A percentile compares a stretch with the other conserved stretches of the same genome.
Conservation (phyloP, 2,113 vertebrate genomes). For the Silurus asotus region DNA sequence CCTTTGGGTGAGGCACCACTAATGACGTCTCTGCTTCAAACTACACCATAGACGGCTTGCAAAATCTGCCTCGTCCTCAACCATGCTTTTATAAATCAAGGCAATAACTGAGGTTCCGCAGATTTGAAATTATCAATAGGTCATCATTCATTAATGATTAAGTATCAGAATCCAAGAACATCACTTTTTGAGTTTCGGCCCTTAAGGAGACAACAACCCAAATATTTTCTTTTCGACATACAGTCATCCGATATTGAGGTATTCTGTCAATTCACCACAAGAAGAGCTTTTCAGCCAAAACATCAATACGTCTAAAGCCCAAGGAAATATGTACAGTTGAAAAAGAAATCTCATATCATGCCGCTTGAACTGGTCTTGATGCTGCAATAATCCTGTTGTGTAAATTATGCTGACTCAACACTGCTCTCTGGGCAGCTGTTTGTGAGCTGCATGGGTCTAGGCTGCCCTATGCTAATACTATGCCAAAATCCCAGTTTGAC, state of each 20-base stretch:
- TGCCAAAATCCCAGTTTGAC: slow-evolving; percentile 2
- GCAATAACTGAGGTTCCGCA: not conserved
- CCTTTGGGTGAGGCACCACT: slow-evolving; percentile 36
- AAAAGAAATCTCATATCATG: slow-evolving; percentile 19
- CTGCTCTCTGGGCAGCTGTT: slow-evolving; percentile 47
- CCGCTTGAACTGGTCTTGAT: slow-evolving; percentile 49
- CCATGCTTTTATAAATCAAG: not conserved
- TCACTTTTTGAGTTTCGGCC: not conserved
- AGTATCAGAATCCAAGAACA: not conserved
- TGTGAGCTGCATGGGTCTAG: slow-evolving; percentile 38
- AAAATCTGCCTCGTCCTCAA: not conserved
- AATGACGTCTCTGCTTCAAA: slow-evolving; percentile 5
- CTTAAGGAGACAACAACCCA: not conserved
- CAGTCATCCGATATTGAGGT: not conserved
- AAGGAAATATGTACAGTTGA: slow-evolving; percentile 36
- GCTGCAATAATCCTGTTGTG: slow-evolving; percentile 53
- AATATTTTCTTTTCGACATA: not conserved
- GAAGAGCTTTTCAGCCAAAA: not conserved
- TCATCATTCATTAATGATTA: not conserved
- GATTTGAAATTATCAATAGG: not conserved
- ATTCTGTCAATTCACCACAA: not conserved
- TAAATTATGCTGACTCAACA: slow-evolving; percentile 55
- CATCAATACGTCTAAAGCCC: slow-evolving; percentile 21
- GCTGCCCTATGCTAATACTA: slow-evolving; percentile 16
- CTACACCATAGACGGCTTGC: slow-evolving; percentile 1